Percentiles rank a stretch among this genome's conserved stretches.
Evolutionary conservation across 2,888 invertebrate genomes (phyloP).

Genomic region (Chaitophorus viminalis): DNA sequence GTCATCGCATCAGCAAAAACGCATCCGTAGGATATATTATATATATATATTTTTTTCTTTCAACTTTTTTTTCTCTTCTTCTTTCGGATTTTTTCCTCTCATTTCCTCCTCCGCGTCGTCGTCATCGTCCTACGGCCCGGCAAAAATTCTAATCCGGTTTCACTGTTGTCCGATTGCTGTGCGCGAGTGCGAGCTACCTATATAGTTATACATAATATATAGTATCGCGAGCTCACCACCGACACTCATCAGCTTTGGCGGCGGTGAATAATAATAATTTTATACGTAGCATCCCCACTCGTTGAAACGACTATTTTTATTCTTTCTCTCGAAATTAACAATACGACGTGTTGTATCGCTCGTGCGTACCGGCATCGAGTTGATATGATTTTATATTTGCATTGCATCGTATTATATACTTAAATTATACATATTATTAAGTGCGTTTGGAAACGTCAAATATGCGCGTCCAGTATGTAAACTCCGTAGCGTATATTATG

Average conservation of each 20-base stretch:
- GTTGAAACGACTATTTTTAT: not conserved
- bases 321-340: not conserved
- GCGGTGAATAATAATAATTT: not conserved
- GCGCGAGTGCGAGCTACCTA: not conserved
- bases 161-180: not conserved
- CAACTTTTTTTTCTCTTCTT: not conserved
- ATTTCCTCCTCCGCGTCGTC: not conserved
- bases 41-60: not conserved
- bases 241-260: not conserved
- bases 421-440: too few species aligned
- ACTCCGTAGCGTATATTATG: too few species aligned
- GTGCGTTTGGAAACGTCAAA: too few species aligned
- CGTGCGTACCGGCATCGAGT: too few species aligned
- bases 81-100: conserved; percentile 30
- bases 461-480: too few species aligned
- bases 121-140: not conserved
- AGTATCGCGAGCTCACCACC: not conserved
- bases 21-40: conserved; percentile 46
- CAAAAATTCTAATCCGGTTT: conserved; percentile 47
- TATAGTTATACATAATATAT: not conserved
- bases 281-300: not conserved
- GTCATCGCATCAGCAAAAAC: not conserved
- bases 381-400: too few species aligned
- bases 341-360: too few species aligned
- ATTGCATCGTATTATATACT: too few species aligned